Evolutionary conservation across 37 sponge, comb jelly and placozoan species (phyloP).

Genomic region (Crambe crambe): DNA sequence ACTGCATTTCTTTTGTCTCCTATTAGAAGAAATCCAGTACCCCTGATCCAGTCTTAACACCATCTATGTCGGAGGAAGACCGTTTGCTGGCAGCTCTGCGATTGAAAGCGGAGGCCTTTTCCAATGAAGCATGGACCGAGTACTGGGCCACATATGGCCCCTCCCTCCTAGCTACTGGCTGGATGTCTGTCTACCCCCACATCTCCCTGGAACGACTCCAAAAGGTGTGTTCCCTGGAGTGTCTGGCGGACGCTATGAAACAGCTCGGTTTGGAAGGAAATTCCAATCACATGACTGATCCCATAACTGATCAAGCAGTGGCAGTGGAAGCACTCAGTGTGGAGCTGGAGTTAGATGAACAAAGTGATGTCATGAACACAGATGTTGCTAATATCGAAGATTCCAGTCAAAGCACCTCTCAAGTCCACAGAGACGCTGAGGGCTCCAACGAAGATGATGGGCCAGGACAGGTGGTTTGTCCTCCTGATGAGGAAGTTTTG

Average conservation of each 20-base stretch:
- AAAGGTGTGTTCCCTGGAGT: slow-evolving; percentile 16
- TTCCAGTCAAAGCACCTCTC: background rate
- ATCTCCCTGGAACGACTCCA: slow-evolving; percentile 45
- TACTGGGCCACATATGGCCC: slow-evolving; percentile 65
- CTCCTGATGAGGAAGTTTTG: slow-evolving; percentile 48
- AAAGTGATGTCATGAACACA: no score
- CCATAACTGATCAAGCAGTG: background rate
- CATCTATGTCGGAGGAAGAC: slow-evolving; percentile 4
- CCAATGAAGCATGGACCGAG: slow-evolving; percentile 45
- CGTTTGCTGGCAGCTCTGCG: slow-evolving; percentile 35
- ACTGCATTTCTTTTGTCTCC: background rate
- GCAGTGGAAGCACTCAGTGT: no score
- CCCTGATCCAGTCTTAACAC: background rate
- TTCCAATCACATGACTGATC: background rate
- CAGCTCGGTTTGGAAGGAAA: background rate
- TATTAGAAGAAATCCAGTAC: no score
- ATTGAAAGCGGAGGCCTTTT: slow-evolving; percentile 64
- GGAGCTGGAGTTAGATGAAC: no score
- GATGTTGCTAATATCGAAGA: background rate
- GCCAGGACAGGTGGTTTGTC: background rate
- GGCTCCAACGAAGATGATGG: background rate
- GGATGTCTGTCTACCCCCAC: slow-evolving; percentile 44
- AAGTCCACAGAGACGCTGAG: background rate
- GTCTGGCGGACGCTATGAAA: background rate
- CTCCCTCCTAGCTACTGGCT: slow-evolving; percentile 41